Evolutionary conservation across 2,888 invertebrate species (phyloP).

Genomic region (Ormyrus labotus): DNA sequence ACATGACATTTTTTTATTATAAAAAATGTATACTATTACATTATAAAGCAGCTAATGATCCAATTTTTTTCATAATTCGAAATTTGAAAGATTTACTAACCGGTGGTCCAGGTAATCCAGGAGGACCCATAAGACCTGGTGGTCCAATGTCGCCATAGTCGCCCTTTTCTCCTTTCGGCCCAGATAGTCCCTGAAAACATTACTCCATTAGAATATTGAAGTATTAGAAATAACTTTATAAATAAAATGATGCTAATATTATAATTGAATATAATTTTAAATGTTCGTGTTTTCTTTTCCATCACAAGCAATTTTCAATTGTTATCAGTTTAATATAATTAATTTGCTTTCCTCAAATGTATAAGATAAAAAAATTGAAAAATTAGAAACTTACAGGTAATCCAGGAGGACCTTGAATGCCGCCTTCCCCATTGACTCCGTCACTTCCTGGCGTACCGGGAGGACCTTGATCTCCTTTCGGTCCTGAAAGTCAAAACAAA

Average conservation of each 20-base stretch:
- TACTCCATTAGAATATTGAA: neutral
- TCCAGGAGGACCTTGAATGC: constrained; percentile 92
- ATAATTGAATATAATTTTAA: too few relatives aligned
- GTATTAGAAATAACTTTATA: too few relatives aligned
- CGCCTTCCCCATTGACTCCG: constrained; percentile 87
- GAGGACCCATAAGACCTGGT: constrained; percentile 95
- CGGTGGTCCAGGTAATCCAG: constrained; percentile 83
- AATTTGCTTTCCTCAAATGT: neutral
- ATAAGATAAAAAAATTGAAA: neutral
- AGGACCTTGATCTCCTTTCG: constrained; percentile 85
- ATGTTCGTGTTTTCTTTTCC: neutral
- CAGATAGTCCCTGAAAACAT: constrained; percentile 83
- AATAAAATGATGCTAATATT: too few relatives aligned
- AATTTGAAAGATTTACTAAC: constrained; percentile 65
- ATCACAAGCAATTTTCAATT: neutral
- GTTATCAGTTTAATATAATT: neutral
- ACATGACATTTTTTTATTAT: constrained; percentile 1
- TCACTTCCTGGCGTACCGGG: constrained; percentile 85
- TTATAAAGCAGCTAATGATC: too few relatives aligned
- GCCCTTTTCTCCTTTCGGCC: constrained; percentile 92
- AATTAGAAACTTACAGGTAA: constrained; percentile 80
- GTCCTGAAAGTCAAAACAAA: constrained; percentile 77
- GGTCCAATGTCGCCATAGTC: constrained; percentile 95
- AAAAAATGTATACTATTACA: too few relatives aligned
- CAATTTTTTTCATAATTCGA: too few relatives aligned